Conservation (phyloP, 2,888 invertebrate species). For the Gasteruption jaculator region DNA sequence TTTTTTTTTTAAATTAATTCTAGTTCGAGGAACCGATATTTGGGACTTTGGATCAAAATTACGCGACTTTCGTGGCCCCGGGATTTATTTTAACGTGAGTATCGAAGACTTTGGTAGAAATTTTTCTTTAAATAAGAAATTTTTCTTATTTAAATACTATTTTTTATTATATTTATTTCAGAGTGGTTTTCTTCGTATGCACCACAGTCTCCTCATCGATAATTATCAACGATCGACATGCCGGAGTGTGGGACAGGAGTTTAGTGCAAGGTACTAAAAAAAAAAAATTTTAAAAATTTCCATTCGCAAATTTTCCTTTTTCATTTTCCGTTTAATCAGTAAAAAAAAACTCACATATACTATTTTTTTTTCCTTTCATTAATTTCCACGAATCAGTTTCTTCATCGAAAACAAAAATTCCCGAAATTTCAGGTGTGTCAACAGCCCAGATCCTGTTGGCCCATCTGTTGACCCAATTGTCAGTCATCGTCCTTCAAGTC, state of each 20-base stretch:
- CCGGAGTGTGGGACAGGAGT: constrained; percentile 84
- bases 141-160: constrained; percentile 4
- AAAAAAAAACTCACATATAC: no score
- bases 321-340: no score
- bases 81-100: constrained; percentile 78
- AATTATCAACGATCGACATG: constrained; percentile 74
- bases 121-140: background rate
- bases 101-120: background rate
- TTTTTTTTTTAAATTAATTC: constrained; percentile 23
- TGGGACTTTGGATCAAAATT: constrained; percentile 65
- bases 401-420: no score
- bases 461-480: constrained; percentile 72
- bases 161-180: constrained; percentile 45
- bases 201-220: constrained; percentile 78
- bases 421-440: constrained; percentile 71
- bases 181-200: constrained; percentile 81
- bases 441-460: constrained; percentile 76
- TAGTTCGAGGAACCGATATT: constrained; percentile 68
- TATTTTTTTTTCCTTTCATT: no score
- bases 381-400: no score
- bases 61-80: constrained; percentile 79
- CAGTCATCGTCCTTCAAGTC: constrained; percentile 70
- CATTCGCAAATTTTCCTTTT: background rate
- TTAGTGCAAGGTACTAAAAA: constrained; percentile 64
- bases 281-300: background rate